phyloP scores from a whole-genome alignment of 2,797 vertebrate species.

The Bradypodion pumilum region DNA sequence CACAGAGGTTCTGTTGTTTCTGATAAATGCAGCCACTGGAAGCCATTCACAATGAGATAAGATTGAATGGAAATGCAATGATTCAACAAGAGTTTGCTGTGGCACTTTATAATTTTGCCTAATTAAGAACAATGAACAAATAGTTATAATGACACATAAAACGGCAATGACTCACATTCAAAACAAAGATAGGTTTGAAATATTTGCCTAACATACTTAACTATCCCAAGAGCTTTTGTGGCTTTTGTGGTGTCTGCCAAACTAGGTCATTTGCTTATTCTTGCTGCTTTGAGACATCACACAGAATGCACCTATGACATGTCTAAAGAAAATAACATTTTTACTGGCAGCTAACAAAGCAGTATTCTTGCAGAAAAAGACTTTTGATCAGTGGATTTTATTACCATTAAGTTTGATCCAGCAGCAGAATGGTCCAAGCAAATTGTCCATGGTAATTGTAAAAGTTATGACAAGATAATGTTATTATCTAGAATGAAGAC shows the following conservation, averaged over 20 bases:
- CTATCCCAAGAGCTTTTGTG: slow-evolving; percentile 65
- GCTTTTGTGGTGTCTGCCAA: slow-evolving; percentile 63
- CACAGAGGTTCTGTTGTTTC: slow-evolving; percentile 23
- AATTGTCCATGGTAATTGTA: slow-evolving; percentile 36
- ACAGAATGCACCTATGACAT: slow-evolving; percentile 66
- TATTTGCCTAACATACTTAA: slow-evolving; percentile 66
- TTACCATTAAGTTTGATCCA: slow-evolving; percentile 57
- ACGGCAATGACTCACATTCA: slow-evolving; percentile 62
- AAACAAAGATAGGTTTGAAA: slow-evolving; percentile 66
- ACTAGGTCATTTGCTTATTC: slow-evolving; percentile 68
- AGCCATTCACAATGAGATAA: slow-evolving; percentile 38
- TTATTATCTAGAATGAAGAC: too few species aligned
- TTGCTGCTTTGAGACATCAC: slow-evolving; percentile 51
- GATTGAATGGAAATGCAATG: slow-evolving; percentile 38
- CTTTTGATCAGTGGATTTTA: slow-evolving; percentile 54
- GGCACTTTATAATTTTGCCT: slow-evolving; percentile 51
- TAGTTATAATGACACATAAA: slow-evolving; percentile 55
- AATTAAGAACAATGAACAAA: slow-evolving; percentile 63
- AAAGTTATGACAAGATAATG: slow-evolving; percentile 10
- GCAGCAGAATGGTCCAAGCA: not conserved
- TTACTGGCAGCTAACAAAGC: slow-evolving; percentile 53
- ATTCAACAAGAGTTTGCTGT: slow-evolving; percentile 39
- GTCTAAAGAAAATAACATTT: slow-evolving; percentile 55
- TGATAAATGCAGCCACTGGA: slow-evolving; percentile 34
- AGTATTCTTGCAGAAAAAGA: slow-evolving; percentile 43